Percentiles rank a stretch among this genome's conserved stretches.
phyloP scores from a whole-genome alignment of 2,113 vertebrate species.

The Sitta europaea region DNA sequence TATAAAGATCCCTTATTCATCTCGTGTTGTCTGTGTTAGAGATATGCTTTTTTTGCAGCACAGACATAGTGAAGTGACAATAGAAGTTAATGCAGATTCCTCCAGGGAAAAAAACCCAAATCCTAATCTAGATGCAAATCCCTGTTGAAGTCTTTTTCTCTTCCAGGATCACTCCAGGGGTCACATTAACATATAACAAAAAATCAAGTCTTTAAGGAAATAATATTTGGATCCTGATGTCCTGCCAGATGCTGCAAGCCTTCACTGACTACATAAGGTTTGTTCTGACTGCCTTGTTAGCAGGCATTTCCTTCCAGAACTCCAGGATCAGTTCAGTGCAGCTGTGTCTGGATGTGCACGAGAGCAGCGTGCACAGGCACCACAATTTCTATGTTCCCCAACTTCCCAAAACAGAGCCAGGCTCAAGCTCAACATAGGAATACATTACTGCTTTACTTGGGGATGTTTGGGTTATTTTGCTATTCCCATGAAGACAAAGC shows the following conservation, averaged over 20 bases:
- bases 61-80: neutral
- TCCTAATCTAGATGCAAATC: neutral
- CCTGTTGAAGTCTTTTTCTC: neutral
- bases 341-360: neutral
- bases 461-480: neutral
- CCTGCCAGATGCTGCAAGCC: neutral
- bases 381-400: neutral
- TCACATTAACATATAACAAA: neutral
- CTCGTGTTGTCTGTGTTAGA: neutral
- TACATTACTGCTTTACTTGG: fast-evolving
- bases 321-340: neutral
- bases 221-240: neutral
- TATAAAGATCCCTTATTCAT: neutral
- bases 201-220: neutral
- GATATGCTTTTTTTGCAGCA: neutral
- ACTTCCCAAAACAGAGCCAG: neutral
- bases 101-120: neutral
- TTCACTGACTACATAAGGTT: neutral
- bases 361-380: neutral
- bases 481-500: neutral
- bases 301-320: neutral
- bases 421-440: neutral
- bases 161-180: neutral
- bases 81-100: neutral
- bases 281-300: neutral